Conservation (phyloP, 2,113 vertebrate species). For the Lophochroa leadbeateri region DNA sequence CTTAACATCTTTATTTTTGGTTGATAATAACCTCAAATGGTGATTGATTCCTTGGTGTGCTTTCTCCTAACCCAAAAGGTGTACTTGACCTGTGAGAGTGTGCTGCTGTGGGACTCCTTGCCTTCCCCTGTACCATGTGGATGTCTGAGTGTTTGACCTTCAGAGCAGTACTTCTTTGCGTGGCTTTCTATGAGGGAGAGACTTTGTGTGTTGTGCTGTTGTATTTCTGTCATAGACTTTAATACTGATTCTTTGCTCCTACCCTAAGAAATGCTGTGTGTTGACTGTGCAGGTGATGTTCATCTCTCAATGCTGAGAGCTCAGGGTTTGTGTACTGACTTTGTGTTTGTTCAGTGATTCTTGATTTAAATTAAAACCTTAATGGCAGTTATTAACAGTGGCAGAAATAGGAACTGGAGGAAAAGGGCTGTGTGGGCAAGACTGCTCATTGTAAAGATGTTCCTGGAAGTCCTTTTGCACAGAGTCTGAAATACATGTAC, state of each 20-base stretch:
- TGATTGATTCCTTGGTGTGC: neutral
- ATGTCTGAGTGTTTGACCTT: neutral
- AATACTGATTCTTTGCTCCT: neutral
- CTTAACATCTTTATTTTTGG: neutral
- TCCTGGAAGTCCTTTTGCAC: neutral
- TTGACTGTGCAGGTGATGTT: neutral
- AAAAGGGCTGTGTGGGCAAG: neutral
- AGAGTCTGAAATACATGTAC: neutral
- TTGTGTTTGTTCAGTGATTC: accelerated
- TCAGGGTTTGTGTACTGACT: neutral
- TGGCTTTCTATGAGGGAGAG: neutral
- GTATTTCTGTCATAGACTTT: neutral
- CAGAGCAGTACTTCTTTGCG: neutral
- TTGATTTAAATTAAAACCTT: neutral
- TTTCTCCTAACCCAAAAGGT: neutral
- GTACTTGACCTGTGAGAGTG: neutral
- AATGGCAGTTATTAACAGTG: neutral
- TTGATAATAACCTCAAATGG: neutral
- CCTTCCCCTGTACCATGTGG: neutral
- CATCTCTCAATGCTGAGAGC: neutral
- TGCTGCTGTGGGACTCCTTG: conserved; percentile 10
- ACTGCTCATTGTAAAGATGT: neutral
- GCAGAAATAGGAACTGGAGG: neutral
- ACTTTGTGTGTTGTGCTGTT: neutral
- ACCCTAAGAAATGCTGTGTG: neutral